These are phyloP conservation scores for Clostera curtula DNA, from an alignment of 2,888 invertebrate species.

Conservation along the genomic window DNA sequence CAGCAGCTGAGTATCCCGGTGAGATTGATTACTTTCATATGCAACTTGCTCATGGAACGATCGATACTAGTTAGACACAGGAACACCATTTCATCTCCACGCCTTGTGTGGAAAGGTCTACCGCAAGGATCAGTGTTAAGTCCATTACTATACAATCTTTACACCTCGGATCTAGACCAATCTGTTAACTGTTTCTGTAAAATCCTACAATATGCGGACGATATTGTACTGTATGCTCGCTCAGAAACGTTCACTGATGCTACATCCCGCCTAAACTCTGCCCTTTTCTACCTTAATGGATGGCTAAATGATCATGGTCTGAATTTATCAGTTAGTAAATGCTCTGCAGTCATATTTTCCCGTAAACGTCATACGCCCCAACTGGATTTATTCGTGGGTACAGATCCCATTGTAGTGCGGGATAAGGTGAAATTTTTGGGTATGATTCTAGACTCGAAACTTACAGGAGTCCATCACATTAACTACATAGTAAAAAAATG, in stretches of 20 bases:
- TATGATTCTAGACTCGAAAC: background rate
- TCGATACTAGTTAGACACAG: too few relatives aligned
- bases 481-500: background rate
- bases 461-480: background rate
- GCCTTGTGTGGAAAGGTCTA: too few relatives aligned
- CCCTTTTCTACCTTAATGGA: background rate
- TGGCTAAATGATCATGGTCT: too few relatives aligned
- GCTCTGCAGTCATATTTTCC: too few relatives aligned
- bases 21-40: background rate
- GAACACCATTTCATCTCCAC: too few relatives aligned
- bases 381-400: too few relatives aligned
- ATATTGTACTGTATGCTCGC: background rate
- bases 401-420: background rate
- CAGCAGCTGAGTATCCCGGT: too few relatives aligned
- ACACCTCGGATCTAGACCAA: too few relatives aligned
- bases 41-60: background rate
- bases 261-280: background rate
- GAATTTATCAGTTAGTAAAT: background rate
- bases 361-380: too few relatives aligned
- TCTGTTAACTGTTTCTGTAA: too few relatives aligned
- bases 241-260: background rate
- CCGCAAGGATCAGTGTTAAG: too few relatives aligned
- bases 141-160: too few relatives aligned
- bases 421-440: background rate
- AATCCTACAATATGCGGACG: background rate